phyloP scores from a whole-genome alignment of 2,113 vertebrate genomes.

The Callorhinus ursinus region DNA sequence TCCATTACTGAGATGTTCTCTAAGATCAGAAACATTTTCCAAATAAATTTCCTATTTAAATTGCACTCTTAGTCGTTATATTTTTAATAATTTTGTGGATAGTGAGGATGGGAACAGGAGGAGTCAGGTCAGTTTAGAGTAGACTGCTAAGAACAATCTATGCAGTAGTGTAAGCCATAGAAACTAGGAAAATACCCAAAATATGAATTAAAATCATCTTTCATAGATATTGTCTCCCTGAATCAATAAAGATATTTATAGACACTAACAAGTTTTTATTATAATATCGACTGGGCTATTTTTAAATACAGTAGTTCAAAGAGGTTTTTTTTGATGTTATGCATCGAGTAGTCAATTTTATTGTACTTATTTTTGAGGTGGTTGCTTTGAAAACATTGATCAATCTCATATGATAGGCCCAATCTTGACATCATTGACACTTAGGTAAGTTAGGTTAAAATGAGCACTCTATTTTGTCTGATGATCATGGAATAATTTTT shows the following conservation, averaged over 20 bases:
- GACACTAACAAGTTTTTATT: not conserved
- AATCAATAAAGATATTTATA: not conserved
- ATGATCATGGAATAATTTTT: not conserved
- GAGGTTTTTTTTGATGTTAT: not conserved
- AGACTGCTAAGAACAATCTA: not conserved
- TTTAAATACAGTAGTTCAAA: not conserved
- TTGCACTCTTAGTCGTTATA: not conserved
- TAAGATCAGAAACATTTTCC: constrained; percentile 18
- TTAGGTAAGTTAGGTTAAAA: not conserved
- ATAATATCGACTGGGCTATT: not conserved
- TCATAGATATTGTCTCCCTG: not conserved
- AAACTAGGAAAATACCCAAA: not conserved
- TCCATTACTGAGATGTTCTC: not conserved
- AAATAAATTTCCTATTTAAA: not conserved
- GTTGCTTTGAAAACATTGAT: not conserved
- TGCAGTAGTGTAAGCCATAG: not conserved
- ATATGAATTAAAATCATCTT: not conserved
- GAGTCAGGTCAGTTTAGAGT: not conserved
- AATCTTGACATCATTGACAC: not conserved
- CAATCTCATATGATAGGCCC: not conserved
- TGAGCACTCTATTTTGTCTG: not conserved
- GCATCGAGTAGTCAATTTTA: not conserved
- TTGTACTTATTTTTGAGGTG: not conserved
- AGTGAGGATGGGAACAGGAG: not conserved
- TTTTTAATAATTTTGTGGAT: not conserved